A percentile compares a stretch with the other conserved stretches of the same genome.
These are phyloP conservation scores for Manduca sexta DNA, from an alignment of 1,140 invertebrate genomes.

Conservation along the genomic window DNA sequence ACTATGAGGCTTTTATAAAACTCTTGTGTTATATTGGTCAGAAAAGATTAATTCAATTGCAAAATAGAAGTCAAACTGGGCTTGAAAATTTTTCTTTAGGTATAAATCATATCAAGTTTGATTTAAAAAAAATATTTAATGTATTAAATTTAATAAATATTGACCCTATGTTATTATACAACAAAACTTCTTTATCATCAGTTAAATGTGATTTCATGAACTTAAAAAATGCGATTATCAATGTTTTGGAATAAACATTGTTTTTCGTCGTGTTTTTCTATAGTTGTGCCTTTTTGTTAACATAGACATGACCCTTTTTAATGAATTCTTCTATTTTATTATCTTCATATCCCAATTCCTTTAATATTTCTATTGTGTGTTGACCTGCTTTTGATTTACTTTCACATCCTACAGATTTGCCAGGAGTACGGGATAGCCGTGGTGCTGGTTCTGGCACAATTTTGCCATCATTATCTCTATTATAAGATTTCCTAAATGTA, in stretches of 20 bases:
- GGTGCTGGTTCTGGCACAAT: constrained; percentile 49
- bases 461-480: constrained; percentile 36
- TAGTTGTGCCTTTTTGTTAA: constrained; percentile 52
- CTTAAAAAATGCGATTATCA: constrained; percentile 21
- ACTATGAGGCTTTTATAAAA: constrained; percentile 73
- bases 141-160: constrained; percentile 43
- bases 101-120: constrained; percentile 65
- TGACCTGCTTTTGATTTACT: constrained; percentile 33
- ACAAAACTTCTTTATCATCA: constrained; percentile 23
- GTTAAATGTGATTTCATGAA: constrained; percentile 18
- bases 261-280: constrained; percentile 22
- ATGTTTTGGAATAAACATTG: constrained; percentile 10
- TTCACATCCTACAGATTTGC: constrained; percentile 26
- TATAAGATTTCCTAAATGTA: constrained; percentile 53
- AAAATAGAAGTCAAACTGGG: constrained; percentile 20
- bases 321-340: constrained; percentile 42
- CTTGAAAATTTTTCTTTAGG: constrained; percentile 58
- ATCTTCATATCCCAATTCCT: constrained; percentile 47
- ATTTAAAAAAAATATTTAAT: constrained; percentile 57
- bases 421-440: constrained; percentile 43
- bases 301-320: constrained; percentile 38
- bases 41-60: constrained; percentile 46
- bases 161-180: constrained; percentile 36
- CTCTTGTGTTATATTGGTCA: constrained; percentile 46
- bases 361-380: constrained; percentile 50